Evolutionary conservation across 2,888 invertebrate genomes (phyloP).

Genomic region (Chrysomela aeneicollis): DNA sequence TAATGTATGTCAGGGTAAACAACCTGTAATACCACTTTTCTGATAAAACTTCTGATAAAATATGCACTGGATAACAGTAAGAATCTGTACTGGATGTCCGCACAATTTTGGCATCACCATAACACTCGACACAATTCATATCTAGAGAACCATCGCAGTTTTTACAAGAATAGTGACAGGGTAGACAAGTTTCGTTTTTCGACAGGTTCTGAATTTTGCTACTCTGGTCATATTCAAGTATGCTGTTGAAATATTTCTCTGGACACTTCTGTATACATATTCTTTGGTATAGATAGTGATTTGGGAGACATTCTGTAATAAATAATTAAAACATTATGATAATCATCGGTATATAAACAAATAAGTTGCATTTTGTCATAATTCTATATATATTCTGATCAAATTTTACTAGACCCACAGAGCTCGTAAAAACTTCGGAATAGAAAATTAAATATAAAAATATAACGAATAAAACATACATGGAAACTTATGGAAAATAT

Average conservation of each 20-base stretch:
- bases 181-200: conserved; percentile 63
- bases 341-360: neutral
- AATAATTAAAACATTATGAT: conserved; percentile 21
- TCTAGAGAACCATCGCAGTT: conserved; percentile 74
- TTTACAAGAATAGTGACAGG: conserved; percentile 80
- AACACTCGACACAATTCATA: conserved; percentile 74
- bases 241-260: conserved; percentile 52
- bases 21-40: conserved; percentile 54
- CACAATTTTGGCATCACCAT: conserved; percentile 69
- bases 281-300: conserved; percentile 68
- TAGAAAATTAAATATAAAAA: no score
- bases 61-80: conserved; percentile 56
- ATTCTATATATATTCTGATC: no score
- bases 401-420: no score
- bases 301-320: conserved; percentile 71
- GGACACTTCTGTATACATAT: conserved; percentile 68
- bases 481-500: no score
- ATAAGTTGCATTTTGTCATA: no score
- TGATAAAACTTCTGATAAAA: conserved; percentile 43
- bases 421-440: no score
- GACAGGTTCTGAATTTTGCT: conserved; percentile 39
- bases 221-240: conserved; percentile 42
- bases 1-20: conserved; percentile 46
- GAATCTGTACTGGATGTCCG: conserved; percentile 56
- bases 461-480: no score